Conservation (phyloP, 1,140 invertebrate species). For the Drosophila bifasciata region DNA sequence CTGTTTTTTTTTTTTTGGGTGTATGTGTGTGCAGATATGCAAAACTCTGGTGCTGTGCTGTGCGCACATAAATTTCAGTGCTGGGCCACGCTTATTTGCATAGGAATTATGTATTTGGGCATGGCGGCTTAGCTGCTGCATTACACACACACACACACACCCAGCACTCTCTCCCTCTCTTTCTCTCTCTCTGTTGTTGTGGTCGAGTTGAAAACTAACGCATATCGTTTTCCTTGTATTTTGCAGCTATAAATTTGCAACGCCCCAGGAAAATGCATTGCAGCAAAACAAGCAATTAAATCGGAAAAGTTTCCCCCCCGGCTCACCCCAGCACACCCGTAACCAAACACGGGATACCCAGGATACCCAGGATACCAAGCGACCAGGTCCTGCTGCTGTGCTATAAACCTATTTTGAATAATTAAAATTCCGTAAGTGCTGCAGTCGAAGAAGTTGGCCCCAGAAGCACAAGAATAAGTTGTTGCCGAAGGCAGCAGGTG, state of each 20-base stretch:
- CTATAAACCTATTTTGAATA: slow-evolving; percentile 81
- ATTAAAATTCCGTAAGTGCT: slow-evolving; percentile 79
- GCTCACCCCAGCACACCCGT: not conserved
- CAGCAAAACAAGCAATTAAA: slow-evolving; percentile 82
- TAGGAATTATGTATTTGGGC: slow-evolving; percentile 82
- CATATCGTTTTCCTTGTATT: slow-evolving; percentile 79
- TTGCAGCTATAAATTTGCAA: slow-evolving; percentile 78
- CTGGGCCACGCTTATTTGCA: slow-evolving; percentile 77
- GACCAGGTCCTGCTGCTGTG: slow-evolving; percentile 40
- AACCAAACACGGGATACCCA: too few relatives aligned
- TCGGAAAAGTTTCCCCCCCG: slow-evolving; percentile 25
- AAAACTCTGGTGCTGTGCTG: too few relatives aligned
- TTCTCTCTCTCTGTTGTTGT: slow-evolving; percentile 23
- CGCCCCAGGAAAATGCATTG: slow-evolving; percentile 78
- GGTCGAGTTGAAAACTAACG: slow-evolving; percentile 74
- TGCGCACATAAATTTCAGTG: slow-evolving; percentile 75
- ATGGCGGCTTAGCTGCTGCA: slow-evolving; percentile 75
- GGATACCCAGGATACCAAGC: not conserved
- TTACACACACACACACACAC: slow-evolving; percentile 44
- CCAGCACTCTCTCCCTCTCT: slow-evolving; percentile 13
- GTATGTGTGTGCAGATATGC: slow-evolving; percentile 68
- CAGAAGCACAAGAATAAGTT: not conserved
- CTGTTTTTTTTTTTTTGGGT: slow-evolving; percentile 10
- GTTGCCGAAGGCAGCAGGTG: slow-evolving; percentile 7
- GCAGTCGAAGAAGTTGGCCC: slow-evolving; percentile 51